Conservation (phyloP, 2,888 invertebrate species). For the Alsophila aescularia region DNA sequence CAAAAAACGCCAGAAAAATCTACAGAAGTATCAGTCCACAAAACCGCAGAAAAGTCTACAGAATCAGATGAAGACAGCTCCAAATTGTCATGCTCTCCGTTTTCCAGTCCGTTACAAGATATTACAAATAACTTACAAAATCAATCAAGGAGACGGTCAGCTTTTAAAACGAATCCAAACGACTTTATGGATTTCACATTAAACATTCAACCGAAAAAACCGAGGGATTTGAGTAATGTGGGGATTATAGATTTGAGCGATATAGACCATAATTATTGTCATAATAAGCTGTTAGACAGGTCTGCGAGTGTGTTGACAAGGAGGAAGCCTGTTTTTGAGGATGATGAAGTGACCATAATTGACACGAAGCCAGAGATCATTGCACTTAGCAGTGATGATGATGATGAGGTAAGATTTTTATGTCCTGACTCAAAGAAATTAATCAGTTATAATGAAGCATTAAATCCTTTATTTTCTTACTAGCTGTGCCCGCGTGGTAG, state of each 20-base stretch:
- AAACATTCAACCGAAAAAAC: neutral
- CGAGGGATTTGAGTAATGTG: conserved; percentile 5
- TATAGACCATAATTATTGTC: conserved; percentile 33
- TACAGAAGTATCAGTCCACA: neutral
- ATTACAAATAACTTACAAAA: conserved; percentile 56
- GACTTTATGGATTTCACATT: conserved; percentile 19
- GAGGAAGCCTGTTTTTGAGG: conserved; percentile 33
- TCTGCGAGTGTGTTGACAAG: conserved; percentile 30
- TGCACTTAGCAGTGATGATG: conserved; percentile 77
- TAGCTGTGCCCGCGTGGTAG: too few species aligned
- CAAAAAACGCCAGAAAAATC: neutral
- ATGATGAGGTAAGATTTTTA: conserved; percentile 56
- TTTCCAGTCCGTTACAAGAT: conserved; percentile 63
- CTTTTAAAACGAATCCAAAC: neutral
- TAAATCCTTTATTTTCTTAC: too few species aligned
- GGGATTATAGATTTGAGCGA: conserved; percentile 36
- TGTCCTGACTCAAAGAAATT: too few species aligned
- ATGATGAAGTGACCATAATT: conserved; percentile 73
- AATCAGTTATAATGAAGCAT: too few species aligned
- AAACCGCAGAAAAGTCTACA: too few species aligned
- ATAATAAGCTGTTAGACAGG: conserved; percentile 43
- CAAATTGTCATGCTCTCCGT: conserved; percentile 64
- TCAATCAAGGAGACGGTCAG: neutral
- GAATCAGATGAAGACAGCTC: conserved; percentile 45
- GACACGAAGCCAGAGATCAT: conserved; percentile 69